Percentiles rank a stretch among this genome's conserved stretches.
These are phyloP conservation scores for Lutraria lutraria DNA, from an alignment of 2,888 invertebrate genomes.

Conservation along the genomic window DNA sequence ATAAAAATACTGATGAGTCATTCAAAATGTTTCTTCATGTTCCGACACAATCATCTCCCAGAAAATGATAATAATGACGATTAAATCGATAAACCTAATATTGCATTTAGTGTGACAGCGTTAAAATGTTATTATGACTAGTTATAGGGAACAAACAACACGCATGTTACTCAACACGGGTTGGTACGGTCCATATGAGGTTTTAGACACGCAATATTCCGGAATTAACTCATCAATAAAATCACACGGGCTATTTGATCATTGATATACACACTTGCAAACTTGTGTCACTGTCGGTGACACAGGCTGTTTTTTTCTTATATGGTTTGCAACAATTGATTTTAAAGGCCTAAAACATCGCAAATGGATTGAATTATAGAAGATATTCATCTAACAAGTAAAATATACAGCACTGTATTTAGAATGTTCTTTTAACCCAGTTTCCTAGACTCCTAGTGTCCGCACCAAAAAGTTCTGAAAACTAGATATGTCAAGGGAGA, in stretches of 20 bases:
- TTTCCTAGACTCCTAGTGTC: too few species aligned
- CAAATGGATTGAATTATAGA: too few species aligned
- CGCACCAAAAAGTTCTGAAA: too few species aligned
- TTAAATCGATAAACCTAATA: conserved; percentile 20
- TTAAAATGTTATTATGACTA: conserved; percentile 14
- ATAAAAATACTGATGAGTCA: conserved; percentile 16
- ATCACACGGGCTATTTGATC: background rate
- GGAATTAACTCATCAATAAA: background rate
- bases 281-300: background rate
- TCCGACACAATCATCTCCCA: conserved; percentile 25
- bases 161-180: background rate
- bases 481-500: too few species aligned
- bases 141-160: background rate
- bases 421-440: too few species aligned
- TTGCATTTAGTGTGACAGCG: conserved; percentile 21
- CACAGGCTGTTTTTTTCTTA: background rate
- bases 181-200: background rate
- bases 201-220: background rate
- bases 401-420: too few species aligned
- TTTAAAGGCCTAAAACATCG: background rate
- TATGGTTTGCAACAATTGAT: background rate
- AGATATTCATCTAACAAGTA: too few species aligned
- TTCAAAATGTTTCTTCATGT: background rate
- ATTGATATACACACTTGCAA: background rate
- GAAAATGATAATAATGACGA: background rate